These are phyloP conservation scores for Drosophila sordidapex DNA, from an alignment of 2,888 invertebrate species.

Conservation along the genomic window DNA sequence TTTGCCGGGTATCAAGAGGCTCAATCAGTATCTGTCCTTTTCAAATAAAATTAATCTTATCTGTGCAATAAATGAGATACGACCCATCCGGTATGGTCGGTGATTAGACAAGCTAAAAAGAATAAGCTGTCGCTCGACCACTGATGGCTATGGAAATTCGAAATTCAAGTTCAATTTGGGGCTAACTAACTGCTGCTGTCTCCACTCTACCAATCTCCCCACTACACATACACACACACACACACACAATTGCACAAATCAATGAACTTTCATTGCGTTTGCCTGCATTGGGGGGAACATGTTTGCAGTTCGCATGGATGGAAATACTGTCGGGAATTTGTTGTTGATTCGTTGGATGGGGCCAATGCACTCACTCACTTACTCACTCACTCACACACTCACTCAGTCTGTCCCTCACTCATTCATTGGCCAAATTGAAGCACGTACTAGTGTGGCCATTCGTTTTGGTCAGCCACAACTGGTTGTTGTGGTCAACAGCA, in stretches of 20 bases:
- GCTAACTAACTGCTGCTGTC: constrained; percentile 1
- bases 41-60: constrained; percentile 44
- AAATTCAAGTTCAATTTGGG: neutral
- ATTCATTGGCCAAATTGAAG: constrained; percentile 51
- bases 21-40: neutral
- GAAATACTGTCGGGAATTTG: constrained; percentile 17
- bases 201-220: neutral
- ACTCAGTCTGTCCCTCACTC: neutral
- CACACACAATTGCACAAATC: constrained; percentile 45
- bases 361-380: constrained; percentile 49
- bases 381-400: neutral
- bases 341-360: constrained; percentile 6
- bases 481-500: constrained; percentile 46
- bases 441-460: constrained; percentile 51
- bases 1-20: constrained; percentile 4
- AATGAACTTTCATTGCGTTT: constrained; percentile 61
- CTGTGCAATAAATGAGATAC: constrained; percentile 29
- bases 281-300: constrained; percentile 48
- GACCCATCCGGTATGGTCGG: constrained; percentile 17
- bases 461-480: constrained; percentile 63
- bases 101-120: constrained; percentile 29
- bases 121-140: constrained; percentile 1
- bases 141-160: constrained; percentile 5
- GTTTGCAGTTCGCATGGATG: constrained; percentile 46
- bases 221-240: neutral